Conservation (phyloP, 2,797 vertebrate genomes). For the Dendrocincla tyrannina region DNA sequence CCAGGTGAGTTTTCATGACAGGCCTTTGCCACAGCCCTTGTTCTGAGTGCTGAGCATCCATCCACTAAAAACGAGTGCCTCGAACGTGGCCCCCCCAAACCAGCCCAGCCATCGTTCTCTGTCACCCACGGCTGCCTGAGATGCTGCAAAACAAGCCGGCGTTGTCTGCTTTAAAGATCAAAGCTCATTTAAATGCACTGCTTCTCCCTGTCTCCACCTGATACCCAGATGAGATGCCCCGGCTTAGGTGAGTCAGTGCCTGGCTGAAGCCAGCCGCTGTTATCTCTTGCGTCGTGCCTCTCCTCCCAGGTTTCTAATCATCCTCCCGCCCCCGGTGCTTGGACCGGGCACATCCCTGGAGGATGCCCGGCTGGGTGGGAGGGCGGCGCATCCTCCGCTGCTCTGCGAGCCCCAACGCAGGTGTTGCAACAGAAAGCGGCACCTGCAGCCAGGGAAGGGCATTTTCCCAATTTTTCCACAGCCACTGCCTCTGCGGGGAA, state of each 20-base stretch:
- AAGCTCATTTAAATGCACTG: constrained; percentile 5
- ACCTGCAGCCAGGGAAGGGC: constrained; percentile 44
- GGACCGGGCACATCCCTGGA: neutral
- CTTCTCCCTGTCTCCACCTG: constrained; percentile 43
- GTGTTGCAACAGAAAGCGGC: constrained; percentile 16
- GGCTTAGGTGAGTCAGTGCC: neutral
- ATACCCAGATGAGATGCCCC: constrained; percentile 40
- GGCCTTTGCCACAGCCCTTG: neutral
- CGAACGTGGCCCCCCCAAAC: neutral
- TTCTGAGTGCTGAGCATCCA: neutral
- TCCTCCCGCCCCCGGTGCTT: constrained; percentile 22
- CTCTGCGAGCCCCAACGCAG: neutral
- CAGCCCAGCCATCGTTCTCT: neutral
- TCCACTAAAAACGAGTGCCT: fast-evolving
- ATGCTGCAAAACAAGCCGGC: neutral
- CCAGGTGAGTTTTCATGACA: neutral
- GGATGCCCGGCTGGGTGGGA: constrained; percentile 21
- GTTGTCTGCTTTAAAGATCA: neutral
- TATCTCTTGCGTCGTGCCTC: neutral
- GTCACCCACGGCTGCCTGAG: neutral
- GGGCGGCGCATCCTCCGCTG: neutral
- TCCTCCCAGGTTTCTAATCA: neutral
- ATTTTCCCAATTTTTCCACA: neutral
- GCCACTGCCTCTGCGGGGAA: neutral
- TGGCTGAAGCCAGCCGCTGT: neutral